Conservation (phyloP, 1,140 invertebrate genomes). For the Camponotus vicinus region DNA sequence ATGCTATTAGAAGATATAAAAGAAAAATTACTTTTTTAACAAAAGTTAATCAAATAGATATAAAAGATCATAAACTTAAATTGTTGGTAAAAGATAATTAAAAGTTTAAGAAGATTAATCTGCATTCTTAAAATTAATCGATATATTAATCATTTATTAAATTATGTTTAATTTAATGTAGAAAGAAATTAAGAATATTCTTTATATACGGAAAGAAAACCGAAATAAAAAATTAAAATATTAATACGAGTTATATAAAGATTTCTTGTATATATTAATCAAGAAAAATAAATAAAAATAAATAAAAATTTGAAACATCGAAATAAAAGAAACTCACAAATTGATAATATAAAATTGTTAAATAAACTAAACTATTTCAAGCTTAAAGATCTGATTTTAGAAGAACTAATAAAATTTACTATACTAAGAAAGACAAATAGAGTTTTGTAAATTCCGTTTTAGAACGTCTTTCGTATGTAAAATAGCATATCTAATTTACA, state of each 20-base stretch:
- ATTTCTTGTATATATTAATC: not conserved
- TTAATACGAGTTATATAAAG: not conserved
- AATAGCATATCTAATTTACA: conserved; percentile 25
- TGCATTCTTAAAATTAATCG: not conserved
- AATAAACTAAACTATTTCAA: not conserved
- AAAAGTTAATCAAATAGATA: not conserved
- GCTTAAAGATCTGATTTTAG: not conserved
- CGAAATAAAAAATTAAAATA: not conserved
- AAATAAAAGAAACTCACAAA: too few relatives aligned
- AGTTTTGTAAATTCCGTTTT: conserved; percentile 22
- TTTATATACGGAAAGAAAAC: too few relatives aligned
- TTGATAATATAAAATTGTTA: too few relatives aligned
- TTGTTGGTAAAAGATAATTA: not conserved
- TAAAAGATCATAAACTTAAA: not conserved
- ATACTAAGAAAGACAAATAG: too few relatives aligned
- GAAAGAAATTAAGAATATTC: not conserved
- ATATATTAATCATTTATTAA: not conserved
- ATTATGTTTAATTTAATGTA: not conserved
- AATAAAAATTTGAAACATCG: not conserved
- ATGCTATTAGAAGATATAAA: not conserved
- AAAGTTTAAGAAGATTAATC: not conserved
- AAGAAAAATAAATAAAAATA: not conserved
- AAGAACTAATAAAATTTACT: not conserved
- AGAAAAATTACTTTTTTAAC: not conserved
- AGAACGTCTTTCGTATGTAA: conserved; percentile 7